Base-by-base conservation (phyloP, 2,888 invertebrate species). In the Lasioglossum pauxillum region DNA sequence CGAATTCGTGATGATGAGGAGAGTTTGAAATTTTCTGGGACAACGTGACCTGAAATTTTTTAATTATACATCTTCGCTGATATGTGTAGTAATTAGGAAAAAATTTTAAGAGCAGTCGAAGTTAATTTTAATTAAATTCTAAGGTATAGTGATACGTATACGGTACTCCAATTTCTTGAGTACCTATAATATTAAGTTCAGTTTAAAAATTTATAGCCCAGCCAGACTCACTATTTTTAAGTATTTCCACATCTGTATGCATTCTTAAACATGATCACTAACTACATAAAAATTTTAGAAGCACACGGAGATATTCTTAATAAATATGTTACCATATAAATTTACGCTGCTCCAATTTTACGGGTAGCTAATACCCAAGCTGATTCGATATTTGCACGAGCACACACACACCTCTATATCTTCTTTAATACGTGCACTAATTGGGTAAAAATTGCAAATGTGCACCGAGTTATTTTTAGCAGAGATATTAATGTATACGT, bases 181-280 rank as follows among this genome's bases (percentile, higher is more conserved):
- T 10, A 19, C 8, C n/a, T 10, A 10, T 10, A 10, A 3, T n/a
- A n/a, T n/a, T 57, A n/a, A 1, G 57, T 23, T n/a, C 57, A n/a
- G 3, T 57, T 10, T n/a, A 57, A 57, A 57, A n/a, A n/a, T n/a
- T 0, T 57, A 23, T 57, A 57, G 16, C 23, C n/a, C 16, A 57
- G 3, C 10, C 3, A 0, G 3, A n/a, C 2, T n/a, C 0, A 57
- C 3, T 2, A 57, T n/a, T n/a, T 57, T 57, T n/a, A 4, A 10
- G 4, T 57, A n/a, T 57, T n/a, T n/a, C 3, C n/a, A 57, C 10
- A 12, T 12, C 0, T 57, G 12, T 57, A 57, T 12, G 12, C 1
- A 27, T 60, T 27, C 27, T 10, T 14, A 10, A 27, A 60, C n/a
- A 27, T 27, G 12, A 60, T 60, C 12, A 5, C 23, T 27, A 5